Evolutionary conservation across 2,888 invertebrate genomes (phyloP).

Genomic region (Drosophila leonis): DNA sequence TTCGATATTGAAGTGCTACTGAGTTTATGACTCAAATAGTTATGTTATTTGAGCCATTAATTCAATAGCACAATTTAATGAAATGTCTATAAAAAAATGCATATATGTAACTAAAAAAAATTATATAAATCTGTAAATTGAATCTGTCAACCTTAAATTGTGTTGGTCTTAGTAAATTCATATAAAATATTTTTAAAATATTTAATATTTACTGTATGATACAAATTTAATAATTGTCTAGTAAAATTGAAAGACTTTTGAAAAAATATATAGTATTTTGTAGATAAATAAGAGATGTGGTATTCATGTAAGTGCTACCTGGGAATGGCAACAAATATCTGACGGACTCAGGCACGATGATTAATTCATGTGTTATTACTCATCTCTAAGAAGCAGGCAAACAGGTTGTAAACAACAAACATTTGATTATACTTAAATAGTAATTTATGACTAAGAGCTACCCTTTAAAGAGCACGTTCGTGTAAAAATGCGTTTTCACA

Average conservation of each 20-base stretch:
- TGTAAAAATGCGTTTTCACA: constrained; percentile 85
- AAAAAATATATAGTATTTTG: background rate
- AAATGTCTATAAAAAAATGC: background rate
- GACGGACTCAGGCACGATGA: background rate
- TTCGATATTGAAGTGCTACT: background rate
- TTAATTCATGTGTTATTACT: background rate
- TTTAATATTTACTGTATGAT: background rate
- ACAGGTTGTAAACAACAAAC: constrained; percentile 73
- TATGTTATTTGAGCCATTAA: too few relatives aligned
- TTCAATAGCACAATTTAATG: too few relatives aligned
- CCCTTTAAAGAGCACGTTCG: constrained; percentile 29
- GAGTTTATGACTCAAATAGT: background rate
- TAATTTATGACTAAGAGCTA: constrained; percentile 31
- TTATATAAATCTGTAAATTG: too few relatives aligned
- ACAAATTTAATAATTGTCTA: background rate
- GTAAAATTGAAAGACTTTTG: background rate
- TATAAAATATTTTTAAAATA: background rate
- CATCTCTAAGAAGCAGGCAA: constrained; percentile 44
- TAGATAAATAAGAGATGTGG: background rate
- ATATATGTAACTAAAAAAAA: background rate
- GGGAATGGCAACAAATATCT: too few relatives aligned
- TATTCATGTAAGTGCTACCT: constrained; percentile 24
- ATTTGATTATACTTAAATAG: constrained; percentile 14
- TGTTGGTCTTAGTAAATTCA: background rate
- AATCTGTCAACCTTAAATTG: too few relatives aligned